phyloP scores from a whole-genome alignment of 23 tunicate genomes.

The Styela plicata region DNA sequence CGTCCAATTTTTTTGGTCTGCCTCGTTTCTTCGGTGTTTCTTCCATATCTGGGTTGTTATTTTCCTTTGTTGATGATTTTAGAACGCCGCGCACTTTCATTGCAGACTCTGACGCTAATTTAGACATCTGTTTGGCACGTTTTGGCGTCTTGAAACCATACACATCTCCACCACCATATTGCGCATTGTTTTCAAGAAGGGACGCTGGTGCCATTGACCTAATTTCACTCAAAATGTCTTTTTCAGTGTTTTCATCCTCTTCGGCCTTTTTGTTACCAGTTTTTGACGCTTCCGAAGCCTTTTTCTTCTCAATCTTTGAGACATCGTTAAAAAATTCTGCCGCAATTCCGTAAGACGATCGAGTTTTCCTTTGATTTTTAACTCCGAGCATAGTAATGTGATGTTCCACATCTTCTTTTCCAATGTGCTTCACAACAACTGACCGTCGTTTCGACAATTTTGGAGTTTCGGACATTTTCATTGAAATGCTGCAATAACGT shows the following conservation, averaged over 20 bases:
- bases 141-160: slow-evolving; percentile 68
- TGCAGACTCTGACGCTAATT: slow-evolving; percentile 43
- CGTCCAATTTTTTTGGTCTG: not conserved
- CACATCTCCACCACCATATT: not conserved
- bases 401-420: slow-evolving; percentile 42
- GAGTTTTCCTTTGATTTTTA: slow-evolving; percentile 27
- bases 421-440: slow-evolving; percentile 45
- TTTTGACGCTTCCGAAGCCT: not conserved
- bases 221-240: slow-evolving; percentile 9
- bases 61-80: not conserved
- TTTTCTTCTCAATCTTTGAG: not conserved
- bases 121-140: slow-evolving; percentile 52
- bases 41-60: not conserved
- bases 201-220: not conserved
- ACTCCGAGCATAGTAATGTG: slow-evolving; percentile 35
- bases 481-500: not conserved
- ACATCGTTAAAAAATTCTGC: slow-evolving; percentile 2
- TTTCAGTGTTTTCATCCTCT: not conserved
- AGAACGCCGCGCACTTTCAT: not conserved
- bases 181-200: not conserved
- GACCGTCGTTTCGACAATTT: slow-evolving; percentile 8
- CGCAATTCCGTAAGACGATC: not conserved
- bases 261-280: not conserved
- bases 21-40: slow-evolving; percentile 11
- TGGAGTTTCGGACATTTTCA: slow-evolving; percentile 2